These are phyloP conservation scores for Callocephalon fimbriatum DNA, from an alignment of 2,113 vertebrate species.

Conservation along the genomic window DNA sequence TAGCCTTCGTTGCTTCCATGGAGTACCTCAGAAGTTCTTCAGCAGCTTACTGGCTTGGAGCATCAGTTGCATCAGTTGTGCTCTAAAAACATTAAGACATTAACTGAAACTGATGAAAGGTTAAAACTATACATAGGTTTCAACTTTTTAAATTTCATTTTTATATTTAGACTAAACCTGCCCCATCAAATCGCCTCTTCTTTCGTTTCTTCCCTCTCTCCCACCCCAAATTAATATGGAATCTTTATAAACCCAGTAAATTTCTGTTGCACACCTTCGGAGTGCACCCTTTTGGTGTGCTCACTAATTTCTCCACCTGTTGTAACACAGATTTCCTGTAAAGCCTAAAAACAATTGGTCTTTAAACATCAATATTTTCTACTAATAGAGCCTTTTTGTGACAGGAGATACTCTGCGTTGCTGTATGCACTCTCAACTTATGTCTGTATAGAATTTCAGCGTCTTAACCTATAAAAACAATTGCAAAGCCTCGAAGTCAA, in stretches of 20 bases:
- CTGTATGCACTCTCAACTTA: neutral
- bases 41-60: neutral
- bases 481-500: neutral
- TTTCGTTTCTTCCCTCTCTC: neutral
- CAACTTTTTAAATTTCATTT: neutral
- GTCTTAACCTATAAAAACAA: neutral
- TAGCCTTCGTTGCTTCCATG: neutral
- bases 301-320: neutral
- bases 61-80: neutral
- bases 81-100: neutral
- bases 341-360: neutral
- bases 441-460: neutral
- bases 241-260: neutral
- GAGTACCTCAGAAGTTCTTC: neutral
- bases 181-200: rapidly evolving
- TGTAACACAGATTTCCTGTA: neutral
- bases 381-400: neutral
- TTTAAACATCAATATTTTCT: neutral
- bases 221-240: neutral
- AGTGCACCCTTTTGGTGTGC: no score
- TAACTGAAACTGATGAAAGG: neutral
- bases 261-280: neutral
- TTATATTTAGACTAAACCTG: neutral
- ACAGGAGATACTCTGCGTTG: no score
- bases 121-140: neutral